Conservation (phyloP, 2,113 vertebrate species). For the Laticauda laticaudata region DNA sequence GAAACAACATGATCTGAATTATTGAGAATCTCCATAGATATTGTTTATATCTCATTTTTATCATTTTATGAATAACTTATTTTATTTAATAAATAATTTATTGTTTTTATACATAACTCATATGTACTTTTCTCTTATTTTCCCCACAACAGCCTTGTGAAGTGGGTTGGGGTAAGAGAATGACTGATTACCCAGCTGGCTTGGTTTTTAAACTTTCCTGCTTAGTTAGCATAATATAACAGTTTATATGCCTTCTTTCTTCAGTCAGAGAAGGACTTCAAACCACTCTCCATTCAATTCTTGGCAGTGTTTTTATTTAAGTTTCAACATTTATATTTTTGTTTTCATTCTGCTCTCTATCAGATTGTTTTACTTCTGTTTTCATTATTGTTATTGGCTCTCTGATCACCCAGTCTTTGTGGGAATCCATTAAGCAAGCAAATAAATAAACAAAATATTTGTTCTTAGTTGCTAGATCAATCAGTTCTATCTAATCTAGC, state of each 20-base stretch:
- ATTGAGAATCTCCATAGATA: not conserved
- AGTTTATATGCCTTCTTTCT: not conserved
- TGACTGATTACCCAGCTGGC: not conserved
- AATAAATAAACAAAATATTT: not conserved
- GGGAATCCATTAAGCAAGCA: not conserved
- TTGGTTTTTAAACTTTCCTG: not conserved
- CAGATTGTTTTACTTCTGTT: not conserved
- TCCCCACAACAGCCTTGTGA: not conserved
- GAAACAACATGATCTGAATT: not conserved
- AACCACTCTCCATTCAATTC: not conserved
- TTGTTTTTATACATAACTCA: not conserved
- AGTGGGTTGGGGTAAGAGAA: not conserved
- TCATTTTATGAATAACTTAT: not conserved
- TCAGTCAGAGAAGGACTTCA: not conserved
- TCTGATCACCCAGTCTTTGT: not conserved
- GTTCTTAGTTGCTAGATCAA: not conserved
- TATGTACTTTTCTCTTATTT: not conserved
- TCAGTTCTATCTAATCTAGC: not conserved
- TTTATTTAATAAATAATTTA: too few species aligned
- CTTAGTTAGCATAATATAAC: not conserved
- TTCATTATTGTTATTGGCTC: not conserved
- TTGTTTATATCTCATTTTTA: not conserved
- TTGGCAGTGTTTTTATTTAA: not conserved
- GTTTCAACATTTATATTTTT: not conserved
- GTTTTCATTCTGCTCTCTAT: not conserved